A percentile compares a stretch with the other conserved stretches of the same genome.
Evolutionary conservation across 2,113 vertebrate species (phyloP).

Genomic region (Columba livia): DNA sequence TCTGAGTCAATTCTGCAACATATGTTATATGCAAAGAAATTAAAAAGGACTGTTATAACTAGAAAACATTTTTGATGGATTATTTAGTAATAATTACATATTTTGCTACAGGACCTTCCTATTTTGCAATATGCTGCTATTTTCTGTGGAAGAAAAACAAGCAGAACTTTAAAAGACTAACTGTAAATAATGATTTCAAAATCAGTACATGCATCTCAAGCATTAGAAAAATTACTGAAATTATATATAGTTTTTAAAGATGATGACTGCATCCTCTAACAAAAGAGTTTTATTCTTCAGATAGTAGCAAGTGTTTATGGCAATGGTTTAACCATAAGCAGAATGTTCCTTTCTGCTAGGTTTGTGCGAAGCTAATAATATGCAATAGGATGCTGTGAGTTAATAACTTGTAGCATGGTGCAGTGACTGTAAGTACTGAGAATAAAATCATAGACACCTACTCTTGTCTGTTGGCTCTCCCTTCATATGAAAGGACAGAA

Average conservation of each 20-base stretch:
- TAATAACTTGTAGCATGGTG: neutral
- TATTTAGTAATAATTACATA: conserved; percentile 2
- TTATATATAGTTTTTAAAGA: neutral
- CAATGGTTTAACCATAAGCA: neutral
- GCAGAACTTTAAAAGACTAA: conserved; percentile 1
- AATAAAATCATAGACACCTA: conserved; percentile 28
- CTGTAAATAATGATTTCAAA: neutral
- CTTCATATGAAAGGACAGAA: neutral
- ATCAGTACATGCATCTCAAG: neutral
- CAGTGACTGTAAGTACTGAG: conserved; percentile 21
- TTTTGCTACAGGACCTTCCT: conserved; percentile 41
- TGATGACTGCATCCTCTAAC: neutral
- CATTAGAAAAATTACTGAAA: neutral
- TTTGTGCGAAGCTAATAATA: neutral
- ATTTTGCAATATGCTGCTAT: conserved; percentile 22
- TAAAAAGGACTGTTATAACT: neutral
- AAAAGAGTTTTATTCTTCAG: neutral
- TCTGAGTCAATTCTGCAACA: neutral
- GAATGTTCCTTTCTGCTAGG: conserved; percentile 11
- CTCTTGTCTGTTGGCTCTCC: neutral
- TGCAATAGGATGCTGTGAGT: conserved; percentile 17
- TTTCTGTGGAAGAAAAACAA: conserved; percentile 24
- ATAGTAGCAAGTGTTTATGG: neutral
- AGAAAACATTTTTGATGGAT: conserved; percentile 3
- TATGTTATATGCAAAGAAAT: neutral